A percentile compares a stretch with the other conserved stretches of the same genome.
Conservation (phyloP, 2,113 vertebrate species). For the Sander lucioperca region DNA sequence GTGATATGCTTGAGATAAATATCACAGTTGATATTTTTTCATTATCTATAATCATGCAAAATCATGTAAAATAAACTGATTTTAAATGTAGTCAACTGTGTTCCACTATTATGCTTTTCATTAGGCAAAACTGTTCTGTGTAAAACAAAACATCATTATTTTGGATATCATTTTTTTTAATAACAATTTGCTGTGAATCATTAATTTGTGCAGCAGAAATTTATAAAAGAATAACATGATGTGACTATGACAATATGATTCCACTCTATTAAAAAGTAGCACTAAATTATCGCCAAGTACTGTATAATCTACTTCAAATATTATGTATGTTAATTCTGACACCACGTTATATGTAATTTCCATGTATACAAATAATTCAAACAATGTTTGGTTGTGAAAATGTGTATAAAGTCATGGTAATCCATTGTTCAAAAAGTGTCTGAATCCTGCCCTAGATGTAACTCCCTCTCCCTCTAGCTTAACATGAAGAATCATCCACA, state of each 20-base stretch:
- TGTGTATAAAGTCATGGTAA: background rate
- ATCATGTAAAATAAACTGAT: no score
- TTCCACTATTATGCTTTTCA: background rate
- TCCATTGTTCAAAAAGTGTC: background rate
- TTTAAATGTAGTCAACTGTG: background rate
- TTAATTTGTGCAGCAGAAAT: background rate
- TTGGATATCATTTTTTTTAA: background rate
- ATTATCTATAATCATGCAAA: background rate
- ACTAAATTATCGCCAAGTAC: background rate
- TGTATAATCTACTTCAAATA: background rate
- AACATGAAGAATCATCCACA: slow-evolving; percentile 7
- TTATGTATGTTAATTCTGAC: background rate
- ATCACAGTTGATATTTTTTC: background rate
- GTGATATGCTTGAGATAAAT: background rate
- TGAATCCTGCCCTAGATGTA: background rate
- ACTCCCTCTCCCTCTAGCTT: background rate
- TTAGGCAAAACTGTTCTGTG: background rate
- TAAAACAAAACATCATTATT: background rate
- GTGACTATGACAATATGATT: background rate
- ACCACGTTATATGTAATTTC: background rate
- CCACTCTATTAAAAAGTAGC: background rate
- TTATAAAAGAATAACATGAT: background rate
- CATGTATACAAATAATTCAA: background rate
- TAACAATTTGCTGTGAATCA: background rate
- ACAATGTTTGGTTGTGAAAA: background rate